Conservation (phyloP, 2,113 vertebrate species). For the Rhabdomys dilectus region DNA sequence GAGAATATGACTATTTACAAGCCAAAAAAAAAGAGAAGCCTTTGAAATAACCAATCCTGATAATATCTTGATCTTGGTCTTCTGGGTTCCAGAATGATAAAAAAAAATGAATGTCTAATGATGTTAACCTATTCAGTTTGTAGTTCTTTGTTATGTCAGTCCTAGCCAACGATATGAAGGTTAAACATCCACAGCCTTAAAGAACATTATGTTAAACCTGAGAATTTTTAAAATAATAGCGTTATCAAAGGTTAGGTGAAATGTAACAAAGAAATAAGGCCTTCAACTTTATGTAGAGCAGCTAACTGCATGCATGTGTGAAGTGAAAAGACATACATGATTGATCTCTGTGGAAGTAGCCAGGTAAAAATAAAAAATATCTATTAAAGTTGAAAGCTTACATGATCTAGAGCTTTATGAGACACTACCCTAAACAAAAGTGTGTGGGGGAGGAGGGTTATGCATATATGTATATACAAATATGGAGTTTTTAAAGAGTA, state of each 20-base stretch:
- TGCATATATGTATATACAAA: not conserved
- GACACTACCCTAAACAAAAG: not conserved
- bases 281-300: conserved; percentile 34
- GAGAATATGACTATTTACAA: not conserved
- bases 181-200: not conserved
- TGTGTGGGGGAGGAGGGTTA: too few relatives aligned
- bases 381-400: not conserved
- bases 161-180: not conserved
- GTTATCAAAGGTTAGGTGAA: conserved; percentile 46
- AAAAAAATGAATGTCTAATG: not conserved
- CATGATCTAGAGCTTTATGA: not conserved
- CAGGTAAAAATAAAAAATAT: conserved; percentile 53
- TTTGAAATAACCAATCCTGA: not conserved
- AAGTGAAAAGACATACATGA: conserved; percentile 67
- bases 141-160: not conserved
- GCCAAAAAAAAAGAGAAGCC: not conserved
- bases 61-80: not conserved
- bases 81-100: not conserved
- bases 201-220: conserved; percentile 48
- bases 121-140: not conserved
- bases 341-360: conserved; percentile 35
- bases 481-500: not conserved
- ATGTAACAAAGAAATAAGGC: conserved; percentile 21
- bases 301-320: conserved; percentile 30
- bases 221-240: not conserved